phyloP scores from a whole-genome alignment of 1,140 invertebrate species.

The Trigoniulus corallinus region DNA sequence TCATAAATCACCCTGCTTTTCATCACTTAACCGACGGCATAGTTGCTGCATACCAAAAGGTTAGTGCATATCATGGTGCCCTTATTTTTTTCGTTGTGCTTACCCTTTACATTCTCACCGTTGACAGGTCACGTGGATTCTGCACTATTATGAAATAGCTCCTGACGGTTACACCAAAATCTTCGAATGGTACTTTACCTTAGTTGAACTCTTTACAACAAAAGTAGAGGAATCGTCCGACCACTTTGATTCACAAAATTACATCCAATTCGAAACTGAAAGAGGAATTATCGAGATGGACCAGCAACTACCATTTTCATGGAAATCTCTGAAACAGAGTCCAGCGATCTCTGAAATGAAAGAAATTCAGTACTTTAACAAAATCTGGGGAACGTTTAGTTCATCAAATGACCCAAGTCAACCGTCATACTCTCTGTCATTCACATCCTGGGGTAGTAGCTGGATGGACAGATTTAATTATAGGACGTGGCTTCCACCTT shows the following conservation, averaged over 20 bases:
- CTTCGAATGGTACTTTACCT: neutral
- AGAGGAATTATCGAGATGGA: neutral
- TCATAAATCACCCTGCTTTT: no score
- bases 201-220: neutral
- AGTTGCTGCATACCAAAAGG: no score
- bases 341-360: neutral
- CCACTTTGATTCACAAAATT: neutral
- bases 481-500: neutral
- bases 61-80: no score
- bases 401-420: neutral
- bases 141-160: neutral
- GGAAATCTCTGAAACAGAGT: neutral
- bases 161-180: neutral
- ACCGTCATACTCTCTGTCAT: no score
- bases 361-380: neutral
- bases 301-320: slow-evolving; percentile 1
- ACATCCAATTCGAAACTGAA: neutral
- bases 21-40: no score
- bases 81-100: no score
- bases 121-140: neutral
- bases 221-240: neutral
- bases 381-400: neutral
- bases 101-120: no score
- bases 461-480: neutral
- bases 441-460: no score